Conservation (phyloP, 2,797 vertebrate species). For the Enteromius paludinosus region DNA sequence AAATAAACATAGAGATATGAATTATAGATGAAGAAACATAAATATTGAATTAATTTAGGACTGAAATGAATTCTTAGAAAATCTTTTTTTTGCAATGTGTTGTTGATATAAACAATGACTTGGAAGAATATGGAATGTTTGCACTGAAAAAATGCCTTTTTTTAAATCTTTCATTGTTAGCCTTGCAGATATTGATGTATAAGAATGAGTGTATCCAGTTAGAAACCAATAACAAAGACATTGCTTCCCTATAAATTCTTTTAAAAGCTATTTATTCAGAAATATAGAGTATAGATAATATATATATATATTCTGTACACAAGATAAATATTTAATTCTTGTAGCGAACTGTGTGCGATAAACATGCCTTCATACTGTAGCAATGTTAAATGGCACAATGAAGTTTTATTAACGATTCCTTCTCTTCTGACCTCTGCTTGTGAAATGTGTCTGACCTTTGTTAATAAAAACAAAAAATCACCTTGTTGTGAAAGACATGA, state of each 20-base stretch:
- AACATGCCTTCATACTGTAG: conserved; percentile 50
- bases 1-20: conserved; percentile 66
- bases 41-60: conserved; percentile 54
- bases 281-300: conserved; percentile 27
- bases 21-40: conserved; percentile 64
- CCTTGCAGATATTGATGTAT: not conserved
- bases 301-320: conserved; percentile 47
- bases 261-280: conserved; percentile 30
- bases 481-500: conserved; percentile 68
- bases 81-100: conserved; percentile 26
- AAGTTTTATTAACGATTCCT: conserved; percentile 8
- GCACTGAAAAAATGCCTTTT: conserved; percentile 24
- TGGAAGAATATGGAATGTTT: conserved; percentile 16
- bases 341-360: conserved; percentile 51
- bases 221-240: not conserved
- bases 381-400: conserved; percentile 33
- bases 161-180: conserved; percentile 5
- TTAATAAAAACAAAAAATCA: conserved; percentile 58
- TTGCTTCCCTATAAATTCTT: conserved; percentile 27
- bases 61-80: conserved; percentile 7
- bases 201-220: conserved; percentile 11
- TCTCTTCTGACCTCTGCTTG: conserved; percentile 33
- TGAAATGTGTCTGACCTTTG: conserved; percentile 59
- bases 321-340: conserved; percentile 60
- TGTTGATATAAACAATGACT: not conserved